Conservation (phyloP, 2,888 invertebrate genomes). For the Lathronympha strigana region DNA sequence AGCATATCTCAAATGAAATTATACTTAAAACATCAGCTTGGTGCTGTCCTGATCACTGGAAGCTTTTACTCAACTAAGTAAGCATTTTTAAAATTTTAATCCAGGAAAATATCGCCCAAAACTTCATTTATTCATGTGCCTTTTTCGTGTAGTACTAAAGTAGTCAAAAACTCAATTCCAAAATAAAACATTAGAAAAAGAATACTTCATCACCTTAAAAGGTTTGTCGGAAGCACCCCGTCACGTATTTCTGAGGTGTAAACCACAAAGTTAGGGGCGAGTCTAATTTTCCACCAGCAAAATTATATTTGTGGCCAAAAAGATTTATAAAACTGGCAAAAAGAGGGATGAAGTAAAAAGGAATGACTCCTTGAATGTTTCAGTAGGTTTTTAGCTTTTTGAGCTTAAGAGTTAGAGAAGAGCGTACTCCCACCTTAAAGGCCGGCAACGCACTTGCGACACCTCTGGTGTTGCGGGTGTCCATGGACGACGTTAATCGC, state of each 20-base stretch:
- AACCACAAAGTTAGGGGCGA: conserved; percentile 26
- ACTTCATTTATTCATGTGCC: too few species aligned
- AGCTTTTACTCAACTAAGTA: too few species aligned
- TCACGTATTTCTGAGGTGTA: conserved; percentile 29
- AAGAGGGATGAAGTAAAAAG: conserved; percentile 37
- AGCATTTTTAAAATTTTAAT: too few species aligned
- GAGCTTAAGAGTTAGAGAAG: conserved; percentile 26
- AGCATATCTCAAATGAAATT: too few species aligned
- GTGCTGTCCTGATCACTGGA: too few species aligned
- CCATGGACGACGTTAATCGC: too few species aligned
- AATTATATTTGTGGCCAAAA: conserved; percentile 33
- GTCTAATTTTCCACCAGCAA: conserved; percentile 33
- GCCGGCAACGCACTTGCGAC: too few species aligned
- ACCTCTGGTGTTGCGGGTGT: too few species aligned
- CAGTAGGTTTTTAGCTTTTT: conserved; percentile 35
- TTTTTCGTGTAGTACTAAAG: conserved; percentile 40
- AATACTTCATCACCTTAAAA: conserved; percentile 47
- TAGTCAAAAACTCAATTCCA: conserved; percentile 51
- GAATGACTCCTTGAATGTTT: conserved; percentile 33
- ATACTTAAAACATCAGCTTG: too few species aligned
- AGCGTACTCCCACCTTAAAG: too few species aligned
- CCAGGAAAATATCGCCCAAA: not conserved
- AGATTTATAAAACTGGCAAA: conserved; percentile 30
- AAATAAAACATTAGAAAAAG: conserved; percentile 54
- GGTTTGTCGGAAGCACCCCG: not conserved